Conservation (phyloP, 2,113 vertebrate genomes). For the Pipa parva region DNA sequence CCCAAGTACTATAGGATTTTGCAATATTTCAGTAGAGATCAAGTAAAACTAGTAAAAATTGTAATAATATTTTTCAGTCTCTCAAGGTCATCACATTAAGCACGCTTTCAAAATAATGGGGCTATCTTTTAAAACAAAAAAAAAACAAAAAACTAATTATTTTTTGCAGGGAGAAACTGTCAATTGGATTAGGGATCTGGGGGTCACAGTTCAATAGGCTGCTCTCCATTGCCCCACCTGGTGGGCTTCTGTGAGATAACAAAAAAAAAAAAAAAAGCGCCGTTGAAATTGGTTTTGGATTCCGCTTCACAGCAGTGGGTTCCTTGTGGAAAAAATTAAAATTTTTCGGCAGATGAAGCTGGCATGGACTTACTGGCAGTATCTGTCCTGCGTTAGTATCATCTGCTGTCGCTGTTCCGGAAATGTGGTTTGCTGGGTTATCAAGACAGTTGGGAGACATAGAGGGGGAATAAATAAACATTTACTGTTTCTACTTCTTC, state of each 20-base stretch:
- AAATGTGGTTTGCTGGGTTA: conserved; percentile 85
- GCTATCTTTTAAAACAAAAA: background rate
- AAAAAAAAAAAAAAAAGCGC: conserved; percentile 63
- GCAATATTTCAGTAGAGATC: too few relatives aligned
- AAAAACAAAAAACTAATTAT: too few relatives aligned
- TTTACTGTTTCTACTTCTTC: background rate
- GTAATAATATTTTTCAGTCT: too few relatives aligned
- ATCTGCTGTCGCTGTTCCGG: conserved; percentile 84
- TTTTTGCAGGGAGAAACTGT: conserved; percentile 83
- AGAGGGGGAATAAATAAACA: conserved; percentile 23
- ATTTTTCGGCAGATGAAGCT: conserved; percentile 81
- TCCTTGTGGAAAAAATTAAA: conserved; percentile 74
- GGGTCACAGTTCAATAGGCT: conserved; percentile 84
- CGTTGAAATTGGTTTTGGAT: conserved; percentile 82
- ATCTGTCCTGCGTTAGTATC: conserved; percentile 80
- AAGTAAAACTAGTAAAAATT: too few relatives aligned
- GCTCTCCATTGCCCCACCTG: conserved; percentile 87
- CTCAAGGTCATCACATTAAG: background rate
- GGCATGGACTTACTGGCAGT: conserved; percentile 74
- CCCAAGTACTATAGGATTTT: too few relatives aligned
- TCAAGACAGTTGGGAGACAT: conserved; percentile 48
- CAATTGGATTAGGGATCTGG: conserved; percentile 91
- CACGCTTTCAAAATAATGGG: background rate
- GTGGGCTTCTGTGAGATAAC: conserved; percentile 82
- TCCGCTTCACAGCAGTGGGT: conserved; percentile 82